Percentiles rank a stretch among this genome's conserved stretches.
Evolutionary conservation across 92 coral and sea anemone species (phyloP).

Genomic region (Porites lobata): DNA sequence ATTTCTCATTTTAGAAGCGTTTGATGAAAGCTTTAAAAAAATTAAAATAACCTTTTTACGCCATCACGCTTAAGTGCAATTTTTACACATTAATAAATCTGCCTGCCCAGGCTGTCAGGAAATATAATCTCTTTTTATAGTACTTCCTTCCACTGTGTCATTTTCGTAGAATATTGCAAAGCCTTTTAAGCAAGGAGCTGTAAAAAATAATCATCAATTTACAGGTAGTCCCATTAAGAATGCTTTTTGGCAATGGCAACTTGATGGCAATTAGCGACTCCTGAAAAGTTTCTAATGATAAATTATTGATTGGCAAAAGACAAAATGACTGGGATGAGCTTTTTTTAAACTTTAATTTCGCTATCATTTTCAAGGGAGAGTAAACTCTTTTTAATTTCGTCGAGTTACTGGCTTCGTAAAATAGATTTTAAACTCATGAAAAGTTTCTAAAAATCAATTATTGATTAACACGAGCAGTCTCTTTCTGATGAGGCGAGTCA

Average conservation of each 20-base stretch:
- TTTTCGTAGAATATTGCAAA: conserved; percentile 20
- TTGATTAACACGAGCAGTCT: background rate
- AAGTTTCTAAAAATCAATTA: background rate
- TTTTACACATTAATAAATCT: conserved; percentile 40
- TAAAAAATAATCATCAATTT: conserved; percentile 27
- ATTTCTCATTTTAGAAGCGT: background rate
- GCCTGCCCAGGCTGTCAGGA: conserved; percentile 28
- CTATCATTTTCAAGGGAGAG: too few relatives aligned
- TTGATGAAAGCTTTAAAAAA: background rate
- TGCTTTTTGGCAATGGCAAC: conserved; percentile 7
- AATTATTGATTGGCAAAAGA: background rate
- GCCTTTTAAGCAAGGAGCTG: conserved; percentile 34
- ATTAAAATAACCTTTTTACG: background rate
- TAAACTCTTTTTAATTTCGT: too few relatives aligned
- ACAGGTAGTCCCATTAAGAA: conserved; percentile 32
- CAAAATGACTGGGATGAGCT: background rate
- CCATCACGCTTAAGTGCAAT: conserved; percentile 20
- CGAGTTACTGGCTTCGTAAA: too few relatives aligned
- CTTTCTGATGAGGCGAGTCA: too few relatives aligned
- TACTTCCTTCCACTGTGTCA: conserved; percentile 51
- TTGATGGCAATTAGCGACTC: background rate
- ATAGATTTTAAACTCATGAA: too few relatives aligned
- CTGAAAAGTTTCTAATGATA: background rate
- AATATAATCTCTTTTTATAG: conserved; percentile 39
- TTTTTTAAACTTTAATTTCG: background rate